Conservation (phyloP, 2,888 invertebrate genomes). For the Callimorpha dominula region DNA sequence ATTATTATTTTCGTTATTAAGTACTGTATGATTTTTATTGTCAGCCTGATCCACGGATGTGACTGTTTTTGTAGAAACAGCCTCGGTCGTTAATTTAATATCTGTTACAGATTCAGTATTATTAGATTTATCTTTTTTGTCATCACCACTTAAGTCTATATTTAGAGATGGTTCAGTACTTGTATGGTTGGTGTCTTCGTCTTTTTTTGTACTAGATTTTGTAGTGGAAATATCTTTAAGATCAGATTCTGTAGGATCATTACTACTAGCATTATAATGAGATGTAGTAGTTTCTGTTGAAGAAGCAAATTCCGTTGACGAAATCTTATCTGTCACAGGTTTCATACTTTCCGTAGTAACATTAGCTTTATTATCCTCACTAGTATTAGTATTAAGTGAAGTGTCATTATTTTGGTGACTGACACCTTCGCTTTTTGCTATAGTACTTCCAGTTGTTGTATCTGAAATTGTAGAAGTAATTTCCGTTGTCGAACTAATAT, state of each 20-base stretch:
- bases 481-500: not conserved
- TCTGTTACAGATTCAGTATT: not conserved
- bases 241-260: constrained; percentile 18
- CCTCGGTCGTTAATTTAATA: not conserved
- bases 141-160: not conserved
- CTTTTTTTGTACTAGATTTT: not conserved
- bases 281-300: not conserved
- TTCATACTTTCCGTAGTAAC: not conserved
- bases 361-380: constrained; percentile 39
- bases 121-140: not conserved
- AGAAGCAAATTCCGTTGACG: not conserved
- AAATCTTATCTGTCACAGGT: not conserved
- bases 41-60: not conserved
- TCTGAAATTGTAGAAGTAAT: not conserved
- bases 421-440: not conserved
- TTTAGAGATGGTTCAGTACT: not conserved
- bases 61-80: not conserved
- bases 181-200: not conserved
- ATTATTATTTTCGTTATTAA: not conserved
- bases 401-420: not conserved
- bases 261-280: constrained; percentile 44
- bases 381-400: constrained; percentile 22
- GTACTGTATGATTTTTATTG: not conserved
- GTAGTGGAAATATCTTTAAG: not conserved
- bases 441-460: not conserved